Evolutionary conservation across 1,140 invertebrate species (phyloP), one percentile per base, ranked within the genome.

Genomic region (Oreohelix idahoensis): DNA sequence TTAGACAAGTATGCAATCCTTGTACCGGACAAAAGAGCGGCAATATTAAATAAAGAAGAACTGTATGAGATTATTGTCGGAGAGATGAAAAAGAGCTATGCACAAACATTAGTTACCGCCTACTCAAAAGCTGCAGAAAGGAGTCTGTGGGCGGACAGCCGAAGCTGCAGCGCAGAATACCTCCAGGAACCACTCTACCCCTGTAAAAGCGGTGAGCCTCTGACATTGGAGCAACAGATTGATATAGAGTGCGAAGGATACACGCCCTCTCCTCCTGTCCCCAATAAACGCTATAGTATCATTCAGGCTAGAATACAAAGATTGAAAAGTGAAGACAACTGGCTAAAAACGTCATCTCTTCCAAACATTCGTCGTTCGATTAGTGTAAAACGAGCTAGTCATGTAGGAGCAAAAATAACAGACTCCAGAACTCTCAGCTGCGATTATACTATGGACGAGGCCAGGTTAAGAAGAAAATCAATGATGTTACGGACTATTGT

Each of bases 1-100:
- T 87, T 88, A 80, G 90, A 91, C 66, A 87, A 88, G 53, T 91
- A 89, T 81, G 84, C 88, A n/a, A 86, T 86, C 69, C 84, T 90
- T 39, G 53, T 89, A 80, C 87, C 89, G 69, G 85, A 87, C 35
- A 84, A 80, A 32, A 82, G 85, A 17, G 69, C 76, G 5, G 81
- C 75, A n/a, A 66, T 78, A 17, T 66, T 84, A 17, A 85, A 79
- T 51, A 88, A 87, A 53, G 83, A 87, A 23, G 86, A 87, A 38
- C 58, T 91, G 26, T 89, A 89, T 77, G 85, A 90, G 51, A 85
- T 89, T 81, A 87, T 91, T 4, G 86, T 91, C 4, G 83, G 84
- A 26, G 87, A 89, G 73, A 90, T 91, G 78, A 86, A 89, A 53
- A 90, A 90, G 74, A 89, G 88, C 63, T 91, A 91, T 82, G 73